Evolutionary conservation across 2,797 vertebrate genomes (phyloP).

Genomic region (Diplodus puntazzo): DNA sequence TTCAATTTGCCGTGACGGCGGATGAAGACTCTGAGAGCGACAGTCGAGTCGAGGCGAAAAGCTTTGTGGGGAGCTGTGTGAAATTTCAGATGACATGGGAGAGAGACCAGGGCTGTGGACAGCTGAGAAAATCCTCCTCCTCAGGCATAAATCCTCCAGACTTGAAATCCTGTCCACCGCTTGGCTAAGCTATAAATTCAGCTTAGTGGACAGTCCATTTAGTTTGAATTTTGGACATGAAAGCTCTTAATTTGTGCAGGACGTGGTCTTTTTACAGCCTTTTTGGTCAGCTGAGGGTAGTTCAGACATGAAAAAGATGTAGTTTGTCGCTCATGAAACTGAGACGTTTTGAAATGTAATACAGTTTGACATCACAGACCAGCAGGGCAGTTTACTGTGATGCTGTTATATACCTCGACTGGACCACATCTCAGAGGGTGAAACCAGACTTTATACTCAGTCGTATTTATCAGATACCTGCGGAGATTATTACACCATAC

Average conservation of each 20-base stretch:
- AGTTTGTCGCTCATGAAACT: not conserved
- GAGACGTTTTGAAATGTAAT: not conserved
- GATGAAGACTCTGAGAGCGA: slow-evolving; percentile 62
- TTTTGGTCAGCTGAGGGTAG: not conserved
- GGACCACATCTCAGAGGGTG: not conserved
- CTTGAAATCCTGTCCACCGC: slow-evolving; percentile 70
- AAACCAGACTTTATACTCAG: not conserved
- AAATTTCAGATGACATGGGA: slow-evolving; percentile 77
- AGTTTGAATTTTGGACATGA: slow-evolving; percentile 35
- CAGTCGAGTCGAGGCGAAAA: slow-evolving; percentile 60
- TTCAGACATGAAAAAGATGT: slow-evolving; percentile 1
- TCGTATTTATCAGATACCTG: not conserved
- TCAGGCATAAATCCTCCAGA: slow-evolving; percentile 74
- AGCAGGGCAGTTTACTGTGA: too few relatives aligned
- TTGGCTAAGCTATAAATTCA: slow-evolving; percentile 60
- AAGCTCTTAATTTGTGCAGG: slow-evolving; percentile 41
- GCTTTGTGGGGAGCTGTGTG: slow-evolving; percentile 72
- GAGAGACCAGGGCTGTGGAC: slow-evolving; percentile 62
- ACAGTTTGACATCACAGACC: not conserved
- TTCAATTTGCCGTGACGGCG: slow-evolving; percentile 59
- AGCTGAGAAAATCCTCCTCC: slow-evolving; percentile 75
- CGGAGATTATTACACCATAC: too few relatives aligned
- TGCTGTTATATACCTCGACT: not conserved
- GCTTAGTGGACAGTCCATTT: slow-evolving; percentile 53
- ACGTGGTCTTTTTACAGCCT: not conserved